Evolutionary conservation across 2,113 vertebrate species (phyloP).

Genomic region (Cephalopholis sonnerati): DNA sequence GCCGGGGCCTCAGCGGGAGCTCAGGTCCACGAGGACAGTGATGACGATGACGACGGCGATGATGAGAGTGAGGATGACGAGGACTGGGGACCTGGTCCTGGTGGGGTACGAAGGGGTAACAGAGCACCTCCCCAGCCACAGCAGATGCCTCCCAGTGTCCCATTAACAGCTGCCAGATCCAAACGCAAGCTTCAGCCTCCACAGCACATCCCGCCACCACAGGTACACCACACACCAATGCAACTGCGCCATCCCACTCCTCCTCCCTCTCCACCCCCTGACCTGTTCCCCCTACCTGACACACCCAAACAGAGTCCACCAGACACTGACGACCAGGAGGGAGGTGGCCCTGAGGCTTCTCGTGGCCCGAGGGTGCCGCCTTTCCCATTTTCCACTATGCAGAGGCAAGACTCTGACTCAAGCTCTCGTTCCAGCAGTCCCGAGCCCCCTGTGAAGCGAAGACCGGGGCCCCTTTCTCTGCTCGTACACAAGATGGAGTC

Average conservation of each 20-base stretch:
- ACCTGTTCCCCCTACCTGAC: constrained; percentile 85
- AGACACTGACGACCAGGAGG: constrained; percentile 76
- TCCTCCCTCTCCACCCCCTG: constrained; percentile 84
- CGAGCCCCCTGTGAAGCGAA: constrained; percentile 72
- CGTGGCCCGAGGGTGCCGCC: constrained; percentile 16
- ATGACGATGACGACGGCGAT: constrained; percentile 77
- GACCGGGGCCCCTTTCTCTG: constrained; percentile 82
- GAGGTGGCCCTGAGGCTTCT: constrained; percentile 43
- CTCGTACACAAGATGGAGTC: constrained; percentile 86
- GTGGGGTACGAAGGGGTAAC: constrained; percentile 53
- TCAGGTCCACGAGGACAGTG: constrained; percentile 72
- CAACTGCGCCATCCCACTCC: constrained; percentile 86
- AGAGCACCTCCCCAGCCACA: constrained; percentile 53
- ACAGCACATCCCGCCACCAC: constrained; percentile 85
- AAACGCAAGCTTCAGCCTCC: constrained; percentile 86
- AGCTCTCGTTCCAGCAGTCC: constrained; percentile 86
- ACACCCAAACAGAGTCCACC: constrained; percentile 88
- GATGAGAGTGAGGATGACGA: constrained; percentile 82
- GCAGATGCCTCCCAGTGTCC: constrained; percentile 63
- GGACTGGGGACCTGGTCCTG: constrained; percentile 77
- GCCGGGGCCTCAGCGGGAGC: constrained; percentile 53
- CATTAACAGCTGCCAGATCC: constrained; percentile 70
- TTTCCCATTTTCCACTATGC: constrained; percentile 58
- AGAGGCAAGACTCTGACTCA: constrained; percentile 82
- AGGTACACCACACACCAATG: constrained; percentile 80